Base-by-base conservation (phyloP, 2,113 vertebrate genomes). In the Ciconia stormi region DNA sequence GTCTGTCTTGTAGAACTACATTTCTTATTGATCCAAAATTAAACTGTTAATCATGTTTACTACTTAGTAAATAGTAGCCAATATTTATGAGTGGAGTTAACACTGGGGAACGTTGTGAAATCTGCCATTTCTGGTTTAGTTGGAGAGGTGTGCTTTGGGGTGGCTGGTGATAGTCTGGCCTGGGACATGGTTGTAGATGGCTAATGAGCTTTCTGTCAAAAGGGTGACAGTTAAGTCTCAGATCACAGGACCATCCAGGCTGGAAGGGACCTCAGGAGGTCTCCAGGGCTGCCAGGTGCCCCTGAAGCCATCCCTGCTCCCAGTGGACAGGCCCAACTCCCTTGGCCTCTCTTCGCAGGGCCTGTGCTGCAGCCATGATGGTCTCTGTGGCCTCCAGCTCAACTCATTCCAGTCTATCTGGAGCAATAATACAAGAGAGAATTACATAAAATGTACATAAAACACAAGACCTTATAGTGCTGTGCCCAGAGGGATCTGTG, bases 21-120 rank as follows among this genome's bases (percentile, higher is more conserved):
- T 89, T 53, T 81, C n/a, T 38, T 91, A 88, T 29, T 82, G 90
- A 93, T 73, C 29, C 53, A 69, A 90, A 89, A 88, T 66, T 34
- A 93, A 87, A 44, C 52, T 52, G 29, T 65, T 94, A 58, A 73
- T 87, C 29, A 5, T 40, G 19, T 90, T 73, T 89, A 16, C 22
- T 82, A 6, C 59, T 89, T 88, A 11, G 30, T 78, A 16, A 63
- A 85, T 30, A 76, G 32, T 19, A 89, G 18, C 23, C 30, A 27
- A 0, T 74, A 56, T 52, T 80, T 83, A 29, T 62, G 42, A 58
- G 27, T 69, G 11, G 9, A 49, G 5, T 71, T 88, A 58, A 30
- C 14, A 44, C 17, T 15, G 21, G 22, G 12, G 13, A 49, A 50
- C 69, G 13, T 74, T 62, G 53, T 80, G 29, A 74, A 85, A 89